A percentile compares a stretch with the other conserved stretches of the same genome.
phyloP scores from a whole-genome alignment of 2,113 vertebrate species.

The Podocnemis expansa region DNA sequence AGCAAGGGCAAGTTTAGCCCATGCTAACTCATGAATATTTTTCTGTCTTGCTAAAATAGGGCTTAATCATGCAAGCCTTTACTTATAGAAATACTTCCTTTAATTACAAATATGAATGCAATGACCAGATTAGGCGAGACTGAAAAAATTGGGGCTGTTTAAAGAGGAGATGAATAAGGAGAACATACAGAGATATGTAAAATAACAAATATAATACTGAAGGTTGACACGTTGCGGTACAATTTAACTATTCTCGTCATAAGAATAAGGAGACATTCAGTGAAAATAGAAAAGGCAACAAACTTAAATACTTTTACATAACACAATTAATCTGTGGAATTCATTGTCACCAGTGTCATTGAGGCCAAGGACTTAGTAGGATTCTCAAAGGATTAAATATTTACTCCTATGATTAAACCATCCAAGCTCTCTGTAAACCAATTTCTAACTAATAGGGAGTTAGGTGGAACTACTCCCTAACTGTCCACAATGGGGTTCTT shows the following conservation, averaged over 20 bases:
- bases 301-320: slow-evolving; percentile 44
- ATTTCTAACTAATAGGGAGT: neutral
- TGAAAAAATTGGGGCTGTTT: neutral
- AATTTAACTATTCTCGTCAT: neutral
- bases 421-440: slow-evolving; percentile 35
- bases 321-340: neutral
- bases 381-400: slow-evolving; percentile 50
- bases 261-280: neutral
- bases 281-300: neutral
- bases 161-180: neutral
- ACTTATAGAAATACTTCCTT: neutral
- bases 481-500: neutral
- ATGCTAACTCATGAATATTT: neutral
- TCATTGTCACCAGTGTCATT: neutral
- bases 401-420: slow-evolving; percentile 43
- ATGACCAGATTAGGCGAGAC: neutral
- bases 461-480: slow-evolving; percentile 15
- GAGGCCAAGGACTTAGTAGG: slow-evolving; percentile 22
- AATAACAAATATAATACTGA: neutral
- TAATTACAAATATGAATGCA: neutral
- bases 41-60: neutral
- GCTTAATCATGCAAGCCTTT: neutral
- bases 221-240: neutral
- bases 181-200: neutral
- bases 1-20: neutral